Percentiles rank a stretch among this genome's conserved stretches.
Evolutionary conservation across 2,888 invertebrate species (phyloP).

Genomic region (Phalera bucephala): DNA sequence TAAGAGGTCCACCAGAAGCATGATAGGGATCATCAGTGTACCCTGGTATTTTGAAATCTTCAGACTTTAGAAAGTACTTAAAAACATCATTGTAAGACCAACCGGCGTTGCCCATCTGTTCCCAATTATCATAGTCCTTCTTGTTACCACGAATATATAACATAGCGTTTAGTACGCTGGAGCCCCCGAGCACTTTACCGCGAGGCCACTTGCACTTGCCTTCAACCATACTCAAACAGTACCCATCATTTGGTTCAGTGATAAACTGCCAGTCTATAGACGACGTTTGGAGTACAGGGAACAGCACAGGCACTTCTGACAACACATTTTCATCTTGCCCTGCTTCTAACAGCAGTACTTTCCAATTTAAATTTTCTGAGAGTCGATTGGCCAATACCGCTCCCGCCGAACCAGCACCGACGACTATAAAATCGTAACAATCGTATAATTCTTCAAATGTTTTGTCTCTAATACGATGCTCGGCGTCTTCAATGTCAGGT

Average conservation of each 20-base stretch:
- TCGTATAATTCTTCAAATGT: conserved; percentile 77
- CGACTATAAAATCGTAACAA: conserved; percentile 90
- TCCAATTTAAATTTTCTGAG: conserved; percentile 88
- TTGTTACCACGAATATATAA: conserved; percentile 93
- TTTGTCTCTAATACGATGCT: conserved; percentile 83
- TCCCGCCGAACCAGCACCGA: conserved; percentile 93
- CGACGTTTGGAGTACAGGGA: conserved; percentile 87
- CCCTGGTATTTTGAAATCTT: conserved; percentile 88
- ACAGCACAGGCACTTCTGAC: conserved; percentile 88
- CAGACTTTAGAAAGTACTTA: conserved; percentile 91
- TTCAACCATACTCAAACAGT: conserved; percentile 87
- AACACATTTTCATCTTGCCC: conserved; percentile 89
- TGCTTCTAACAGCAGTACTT: conserved; percentile 90
- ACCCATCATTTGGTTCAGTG: conserved; percentile 87
- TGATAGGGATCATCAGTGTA: conserved; percentile 84
- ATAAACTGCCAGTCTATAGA: conserved; percentile 92
- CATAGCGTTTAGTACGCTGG: conserved; percentile 95
- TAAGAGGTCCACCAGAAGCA: conserved; percentile 87
- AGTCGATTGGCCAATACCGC: conserved; percentile 90
- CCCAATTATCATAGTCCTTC: conserved; percentile 94
- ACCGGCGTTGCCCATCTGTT: conserved; percentile 86
- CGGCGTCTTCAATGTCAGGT: conserved; percentile 87
- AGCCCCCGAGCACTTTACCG: conserved; percentile 91
- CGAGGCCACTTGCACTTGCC: conserved; percentile 89
- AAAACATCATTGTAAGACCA: conserved; percentile 91